Base-by-base conservation (phyloP, 2,888 invertebrate species). In the Patella depressa region DNA sequence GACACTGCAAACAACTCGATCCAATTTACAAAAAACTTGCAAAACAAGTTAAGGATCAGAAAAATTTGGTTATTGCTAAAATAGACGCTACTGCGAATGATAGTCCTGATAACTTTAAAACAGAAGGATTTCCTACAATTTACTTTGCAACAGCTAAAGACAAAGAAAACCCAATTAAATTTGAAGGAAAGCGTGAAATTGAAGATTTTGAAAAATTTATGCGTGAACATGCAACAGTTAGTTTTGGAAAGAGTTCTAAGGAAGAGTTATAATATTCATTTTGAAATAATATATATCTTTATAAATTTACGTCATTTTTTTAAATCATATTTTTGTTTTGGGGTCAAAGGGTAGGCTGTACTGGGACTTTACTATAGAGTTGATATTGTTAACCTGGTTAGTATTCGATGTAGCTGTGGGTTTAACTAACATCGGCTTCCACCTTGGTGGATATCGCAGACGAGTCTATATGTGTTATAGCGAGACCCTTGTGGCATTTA, bases 1-100 rank as follows among this genome's bases (percentile, higher is more conserved):
- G 93, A 3, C 93, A 93, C 83, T 93, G 93, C 88, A 93, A 93
- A 87, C 88, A 90, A 55, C 90, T 94, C 70, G 93, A 93, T 81
- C 93, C 93, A 15, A 88, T 89, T 14, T 93, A 91, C 85, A 92
- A 90, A 74, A 90, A 92, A 72, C 83, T 92, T 11, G 92, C 90
- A 19, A 91, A 91, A 80, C 85, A 89, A 71, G 83, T 88, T 76
- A 88, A 89, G 73, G 79, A 84, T 9, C 88, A 88, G 78, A 88
- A 88, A 76, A 87, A 91, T 78, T 76, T 91, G 9, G 87, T 91
- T 3, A 86, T 91, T 72, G 91, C 91, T n/a, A 91, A 91, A 80
- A 86, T 91, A 78, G 91, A 91, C 80, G 93, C 93, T 7, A 93
- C 93, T 2, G 90, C 91, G 45, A 93, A 94, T 84, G 93, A 93